Percentiles rank a stretch among this genome's conserved stretches.
These are phyloP conservation scores for Neosilurus mollespiculum DNA, from an alignment of 2,797 vertebrate genomes.

Conservation along the genomic window DNA sequence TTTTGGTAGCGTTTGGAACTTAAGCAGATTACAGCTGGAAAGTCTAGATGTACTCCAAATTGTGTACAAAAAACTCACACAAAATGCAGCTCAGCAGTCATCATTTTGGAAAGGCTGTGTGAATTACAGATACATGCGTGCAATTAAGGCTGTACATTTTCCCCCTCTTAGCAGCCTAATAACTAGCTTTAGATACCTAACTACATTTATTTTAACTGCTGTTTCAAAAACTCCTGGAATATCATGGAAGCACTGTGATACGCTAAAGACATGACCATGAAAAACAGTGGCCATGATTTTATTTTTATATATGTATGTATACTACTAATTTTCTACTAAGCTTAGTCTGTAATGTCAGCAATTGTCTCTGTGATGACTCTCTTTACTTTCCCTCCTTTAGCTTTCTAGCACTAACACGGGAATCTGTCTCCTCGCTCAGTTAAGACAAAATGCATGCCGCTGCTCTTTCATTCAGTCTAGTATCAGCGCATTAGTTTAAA, in stretches of 20 bases:
- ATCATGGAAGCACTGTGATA: slow-evolving; percentile 27
- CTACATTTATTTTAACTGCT: not conserved
- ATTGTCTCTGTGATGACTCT: slow-evolving; percentile 49
- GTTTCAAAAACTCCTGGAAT: not conserved
- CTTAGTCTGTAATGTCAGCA: not conserved
- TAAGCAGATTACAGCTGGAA: not conserved
- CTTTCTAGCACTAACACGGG: slow-evolving; percentile 53
- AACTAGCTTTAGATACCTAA: not conserved
- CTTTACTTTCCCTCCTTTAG: slow-evolving; percentile 47
- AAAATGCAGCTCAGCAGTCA: not conserved
- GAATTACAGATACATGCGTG: not conserved
- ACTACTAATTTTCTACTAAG: not conserved
- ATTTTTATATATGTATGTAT: too few species aligned
- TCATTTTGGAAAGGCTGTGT: not conserved
- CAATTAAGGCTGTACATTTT: too few species aligned
- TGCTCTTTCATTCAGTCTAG: slow-evolving; percentile 53
- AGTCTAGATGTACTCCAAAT: not conserved
- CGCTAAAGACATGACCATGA: too few species aligned
- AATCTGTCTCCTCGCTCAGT: slow-evolving; percentile 53
- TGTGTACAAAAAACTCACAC: not conserved
- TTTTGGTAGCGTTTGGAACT: not conserved
- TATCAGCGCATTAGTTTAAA: slow-evolving; percentile 53
- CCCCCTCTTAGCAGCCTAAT: not conserved
- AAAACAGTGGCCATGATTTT: not conserved
- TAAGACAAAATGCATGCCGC: slow-evolving; percentile 58